phyloP scores from a whole-genome alignment of 64 coral and sea anemone species.

The Montipora sp. region DNA sequence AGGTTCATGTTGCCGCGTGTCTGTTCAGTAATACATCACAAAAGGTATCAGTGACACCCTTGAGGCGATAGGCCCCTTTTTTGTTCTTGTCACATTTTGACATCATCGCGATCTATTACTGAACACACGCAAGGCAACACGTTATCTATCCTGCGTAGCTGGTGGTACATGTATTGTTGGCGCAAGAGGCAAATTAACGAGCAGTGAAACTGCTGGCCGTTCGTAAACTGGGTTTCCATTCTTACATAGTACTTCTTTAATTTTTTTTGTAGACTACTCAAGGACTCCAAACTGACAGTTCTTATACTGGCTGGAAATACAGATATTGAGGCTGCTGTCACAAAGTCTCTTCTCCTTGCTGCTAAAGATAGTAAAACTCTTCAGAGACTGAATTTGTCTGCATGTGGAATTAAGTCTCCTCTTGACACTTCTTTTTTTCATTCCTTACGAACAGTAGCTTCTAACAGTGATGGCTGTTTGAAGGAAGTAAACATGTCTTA shows the following conservation, averaged over 20 bases:
- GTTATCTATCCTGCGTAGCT: too few relatives aligned
- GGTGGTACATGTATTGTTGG: too few relatives aligned
- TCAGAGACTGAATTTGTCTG: conserved; percentile 62
- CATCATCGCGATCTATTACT: too few relatives aligned
- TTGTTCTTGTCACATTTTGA: background rate
- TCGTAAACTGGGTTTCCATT: too few relatives aligned
- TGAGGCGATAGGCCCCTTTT: background rate
- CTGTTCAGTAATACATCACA: too few relatives aligned
- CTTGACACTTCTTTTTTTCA: conserved; percentile 34
- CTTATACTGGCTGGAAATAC: conserved; percentile 16
- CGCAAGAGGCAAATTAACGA: too few relatives aligned
- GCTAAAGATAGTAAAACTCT: conserved; percentile 29
- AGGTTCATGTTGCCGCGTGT: too few relatives aligned
- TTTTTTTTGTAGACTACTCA: background rate
- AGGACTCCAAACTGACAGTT: conserved; percentile 7
- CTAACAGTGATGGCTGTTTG: background rate
- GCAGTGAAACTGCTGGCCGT: too few relatives aligned
- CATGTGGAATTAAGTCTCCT: conserved; percentile 69
- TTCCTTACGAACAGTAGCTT: conserved; percentile 28
- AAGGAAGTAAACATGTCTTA: conserved; percentile 59
- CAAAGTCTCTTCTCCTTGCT: background rate
- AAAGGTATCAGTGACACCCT: too few relatives aligned
- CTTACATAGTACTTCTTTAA: background rate
- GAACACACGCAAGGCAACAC: too few relatives aligned
- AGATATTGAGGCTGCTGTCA: background rate